Conservation (phyloP, 2,113 vertebrate genomes). For the Porphyrio hochstetteri region DNA sequence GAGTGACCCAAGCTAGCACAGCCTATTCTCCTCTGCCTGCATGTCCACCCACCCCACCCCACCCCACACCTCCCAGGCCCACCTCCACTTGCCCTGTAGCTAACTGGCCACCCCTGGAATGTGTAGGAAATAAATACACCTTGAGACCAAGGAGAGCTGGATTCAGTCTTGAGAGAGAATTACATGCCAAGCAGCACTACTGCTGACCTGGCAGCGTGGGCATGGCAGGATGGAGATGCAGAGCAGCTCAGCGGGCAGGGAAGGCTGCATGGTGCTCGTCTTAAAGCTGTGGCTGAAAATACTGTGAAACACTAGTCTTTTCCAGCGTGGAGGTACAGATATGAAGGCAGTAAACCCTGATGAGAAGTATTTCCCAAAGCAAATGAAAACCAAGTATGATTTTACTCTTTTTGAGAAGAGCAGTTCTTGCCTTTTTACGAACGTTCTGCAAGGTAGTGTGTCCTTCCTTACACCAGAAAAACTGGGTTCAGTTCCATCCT, state of each 20-base stretch:
- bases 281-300: not conserved
- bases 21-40: not conserved
- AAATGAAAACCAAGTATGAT: not conserved
- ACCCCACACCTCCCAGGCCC: accelerated
- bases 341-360: not conserved
- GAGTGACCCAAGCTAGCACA: not conserved
- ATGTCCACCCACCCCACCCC: not conserved
- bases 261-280: not conserved
- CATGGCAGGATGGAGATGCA: not conserved
- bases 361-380: not conserved
- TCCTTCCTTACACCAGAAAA: not conserved
- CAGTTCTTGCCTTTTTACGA: not conserved
- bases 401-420: not conserved
- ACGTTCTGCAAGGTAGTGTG: not conserved
- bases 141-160: not conserved
- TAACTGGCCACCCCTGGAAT: not conserved
- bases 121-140: not conserved
- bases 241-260: not conserved
- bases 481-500: not conserved
- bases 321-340: not conserved
- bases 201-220: not conserved
- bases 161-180: not conserved
- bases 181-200: not conserved
- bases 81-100: not conserved
- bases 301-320: not conserved